These are phyloP conservation scores for Trichomycterus rosablanca DNA, from an alignment of 2,113 vertebrate genomes.

Conservation along the genomic window DNA sequence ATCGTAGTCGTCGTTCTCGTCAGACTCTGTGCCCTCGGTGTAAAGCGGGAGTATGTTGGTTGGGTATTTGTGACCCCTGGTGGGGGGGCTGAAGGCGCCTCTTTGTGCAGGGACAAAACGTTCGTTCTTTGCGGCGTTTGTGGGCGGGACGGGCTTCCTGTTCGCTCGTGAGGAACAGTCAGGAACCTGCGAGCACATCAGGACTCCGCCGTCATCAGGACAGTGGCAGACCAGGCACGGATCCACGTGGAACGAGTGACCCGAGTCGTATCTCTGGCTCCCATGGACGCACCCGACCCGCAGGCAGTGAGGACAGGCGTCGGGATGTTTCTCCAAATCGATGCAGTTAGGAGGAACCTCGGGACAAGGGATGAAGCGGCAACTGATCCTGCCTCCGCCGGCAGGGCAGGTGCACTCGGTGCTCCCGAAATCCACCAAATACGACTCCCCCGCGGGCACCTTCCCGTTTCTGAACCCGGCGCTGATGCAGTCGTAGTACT, in stretches of 20 bases:
- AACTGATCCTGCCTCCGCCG: slow-evolving; percentile 88
- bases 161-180: slow-evolving; percentile 57
- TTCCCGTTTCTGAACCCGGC: slow-evolving; percentile 82
- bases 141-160: slow-evolving; percentile 41
- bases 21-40: slow-evolving; percentile 56
- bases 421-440: slow-evolving; percentile 94
- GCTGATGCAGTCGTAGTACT: slow-evolving; percentile 89
- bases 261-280: slow-evolving; percentile 79
- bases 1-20: slow-evolving; percentile 61
- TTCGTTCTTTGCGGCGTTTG: slow-evolving; percentile 62
- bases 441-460: slow-evolving; percentile 85
- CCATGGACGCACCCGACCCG: slow-evolving; percentile 77
- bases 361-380: slow-evolving; percentile 87
- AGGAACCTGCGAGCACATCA: slow-evolving; percentile 86
- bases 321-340: slow-evolving; percentile 69
- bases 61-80: slow-evolving; percentile 24
- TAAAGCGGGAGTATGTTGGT: slow-evolving; percentile 59
- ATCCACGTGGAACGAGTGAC: slow-evolving; percentile 81
- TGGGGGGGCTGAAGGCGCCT: slow-evolving; percentile 53
- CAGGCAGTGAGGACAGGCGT: slow-evolving; percentile 82
- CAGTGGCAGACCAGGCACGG: slow-evolving; percentile 88
- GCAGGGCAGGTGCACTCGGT: slow-evolving; percentile 87
- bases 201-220: slow-evolving; percentile 76
- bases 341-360: slow-evolving; percentile 88
- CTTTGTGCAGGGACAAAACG: slow-evolving; percentile 72